Evolutionary conservation across 2,797 vertebrate genomes (phyloP).

Genomic region (Philypnodon macrostomus): DNA sequence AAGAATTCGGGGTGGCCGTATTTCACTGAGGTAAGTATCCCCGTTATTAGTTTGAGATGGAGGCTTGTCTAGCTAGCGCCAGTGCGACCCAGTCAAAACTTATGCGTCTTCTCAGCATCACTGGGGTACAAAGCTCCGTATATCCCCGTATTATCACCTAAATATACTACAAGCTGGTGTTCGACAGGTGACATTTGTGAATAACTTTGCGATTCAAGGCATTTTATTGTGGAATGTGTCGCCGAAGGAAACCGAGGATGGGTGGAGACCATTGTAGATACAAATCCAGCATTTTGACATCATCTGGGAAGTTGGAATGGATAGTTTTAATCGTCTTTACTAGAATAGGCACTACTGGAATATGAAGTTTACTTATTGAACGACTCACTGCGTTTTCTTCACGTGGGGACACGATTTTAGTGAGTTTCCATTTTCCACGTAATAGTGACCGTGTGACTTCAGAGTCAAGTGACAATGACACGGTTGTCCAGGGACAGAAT

Average conservation of each 20-base stretch:
- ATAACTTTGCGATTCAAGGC: neutral
- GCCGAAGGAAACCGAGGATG: slow-evolving; percentile 19
- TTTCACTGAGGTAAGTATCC: slow-evolving; percentile 41
- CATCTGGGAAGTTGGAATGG: neutral
- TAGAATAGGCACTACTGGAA: too few species aligned
- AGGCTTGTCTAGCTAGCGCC: neutral
- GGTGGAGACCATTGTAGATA: slow-evolving; percentile 60
- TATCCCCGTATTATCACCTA: too few species aligned
- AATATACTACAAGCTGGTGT: too few species aligned
- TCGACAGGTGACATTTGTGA: neutral
- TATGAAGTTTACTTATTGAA: neutral
- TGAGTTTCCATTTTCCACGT: neutral
- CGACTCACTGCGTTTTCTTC: neutral
- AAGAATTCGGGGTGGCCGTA: neutral
- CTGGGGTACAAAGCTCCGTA: neutral
- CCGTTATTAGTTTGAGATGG: neutral
- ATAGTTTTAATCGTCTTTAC: too few species aligned
- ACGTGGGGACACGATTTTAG: neutral
- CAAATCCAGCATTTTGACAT: neutral
- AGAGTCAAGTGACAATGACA: neutral
- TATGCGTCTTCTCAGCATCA: neutral
- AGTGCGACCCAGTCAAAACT: too few species aligned
- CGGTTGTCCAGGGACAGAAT: neutral
- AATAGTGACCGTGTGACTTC: neutral
- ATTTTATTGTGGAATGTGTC: slow-evolving; percentile 7